Evolutionary conservation across 2,113 vertebrate genomes (phyloP).

Genomic region (Leucoraja erinaceus): DNA sequence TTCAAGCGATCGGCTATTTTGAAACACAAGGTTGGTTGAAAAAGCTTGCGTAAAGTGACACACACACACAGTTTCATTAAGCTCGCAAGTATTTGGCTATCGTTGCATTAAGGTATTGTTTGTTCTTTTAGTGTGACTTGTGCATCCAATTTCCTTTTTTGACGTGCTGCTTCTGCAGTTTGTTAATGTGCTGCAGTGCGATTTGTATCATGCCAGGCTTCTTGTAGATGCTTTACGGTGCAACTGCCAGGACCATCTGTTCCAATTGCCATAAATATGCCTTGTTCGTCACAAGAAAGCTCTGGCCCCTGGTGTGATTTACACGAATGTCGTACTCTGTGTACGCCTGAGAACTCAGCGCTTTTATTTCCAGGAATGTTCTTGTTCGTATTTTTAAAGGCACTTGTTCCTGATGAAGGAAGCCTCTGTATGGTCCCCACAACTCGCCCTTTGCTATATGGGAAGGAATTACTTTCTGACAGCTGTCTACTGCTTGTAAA

Average conservation of each 20-base stretch:
- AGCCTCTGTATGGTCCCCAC: background rate
- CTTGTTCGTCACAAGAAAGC: background rate
- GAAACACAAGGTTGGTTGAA: background rate
- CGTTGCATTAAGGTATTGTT: background rate
- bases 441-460: background rate
- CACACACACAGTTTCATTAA: background rate
- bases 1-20: background rate
- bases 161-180: background rate
- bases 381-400: background rate
- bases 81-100: background rate
- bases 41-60: background rate
- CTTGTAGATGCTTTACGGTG: background rate
- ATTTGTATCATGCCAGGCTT: background rate
- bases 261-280: background rate
- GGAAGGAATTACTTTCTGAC: background rate
- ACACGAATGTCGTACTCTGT: background rate
- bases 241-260: background rate
- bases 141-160: background rate
- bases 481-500: background rate
- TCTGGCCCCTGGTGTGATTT: background rate
- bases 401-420: background rate
- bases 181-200: slow-evolving; percentile 1
- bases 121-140: background rate
- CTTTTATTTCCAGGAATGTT: background rate
- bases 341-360: background rate